These are phyloP conservation scores for Falco concolor DNA, from an alignment of 2,797 vertebrate species.

Conservation along the genomic window DNA sequence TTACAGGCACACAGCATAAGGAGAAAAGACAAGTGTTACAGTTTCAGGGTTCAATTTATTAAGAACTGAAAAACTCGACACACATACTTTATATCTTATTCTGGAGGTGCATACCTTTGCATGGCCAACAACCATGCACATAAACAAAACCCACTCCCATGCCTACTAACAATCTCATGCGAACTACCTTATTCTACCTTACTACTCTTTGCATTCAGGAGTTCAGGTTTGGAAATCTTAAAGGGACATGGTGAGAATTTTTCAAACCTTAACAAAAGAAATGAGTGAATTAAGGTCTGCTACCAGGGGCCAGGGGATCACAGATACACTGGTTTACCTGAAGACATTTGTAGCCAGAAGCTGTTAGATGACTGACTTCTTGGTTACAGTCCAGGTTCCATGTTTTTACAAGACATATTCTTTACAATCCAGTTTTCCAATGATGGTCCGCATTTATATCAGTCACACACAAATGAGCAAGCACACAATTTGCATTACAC, in stretches of 20 bases:
- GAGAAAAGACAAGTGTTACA: background rate
- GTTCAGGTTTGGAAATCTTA: background rate
- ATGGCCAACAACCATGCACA: background rate
- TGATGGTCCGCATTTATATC: background rate
- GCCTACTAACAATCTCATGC: background rate
- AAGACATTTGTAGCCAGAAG: background rate
- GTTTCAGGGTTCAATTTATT: background rate
- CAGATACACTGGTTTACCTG: background rate
- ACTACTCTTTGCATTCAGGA: background rate
- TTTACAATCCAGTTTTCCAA: background rate
- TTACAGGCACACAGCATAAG: background rate
- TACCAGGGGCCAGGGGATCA: background rate
- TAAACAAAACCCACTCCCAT: background rate
- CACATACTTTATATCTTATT: background rate
- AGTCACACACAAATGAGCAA: background rate
- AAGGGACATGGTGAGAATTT: background rate
- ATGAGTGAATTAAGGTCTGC: background rate
- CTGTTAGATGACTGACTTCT: background rate
- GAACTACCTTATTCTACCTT: background rate
- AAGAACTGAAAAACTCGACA: background rate
- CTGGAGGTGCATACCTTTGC: background rate
- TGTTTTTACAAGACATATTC: background rate
- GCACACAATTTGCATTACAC: background rate
- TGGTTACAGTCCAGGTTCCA: background rate
- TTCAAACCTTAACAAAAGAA: background rate